phyloP scores from a whole-genome alignment of 2,888 invertebrate species.

The Dryococelus australis region DNA sequence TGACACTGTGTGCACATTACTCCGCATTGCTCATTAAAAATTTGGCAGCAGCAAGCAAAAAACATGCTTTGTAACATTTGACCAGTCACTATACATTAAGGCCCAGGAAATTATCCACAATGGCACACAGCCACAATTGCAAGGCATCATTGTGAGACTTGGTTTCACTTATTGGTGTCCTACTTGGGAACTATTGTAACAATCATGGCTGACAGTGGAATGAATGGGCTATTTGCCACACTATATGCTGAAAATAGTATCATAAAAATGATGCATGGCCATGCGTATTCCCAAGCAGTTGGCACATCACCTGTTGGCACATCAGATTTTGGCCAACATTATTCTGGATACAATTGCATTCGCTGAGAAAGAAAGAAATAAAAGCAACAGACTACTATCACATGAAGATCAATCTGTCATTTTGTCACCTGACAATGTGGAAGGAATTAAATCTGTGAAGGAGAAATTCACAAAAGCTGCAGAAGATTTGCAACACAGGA shows the following conservation, averaged over 20 bases:
- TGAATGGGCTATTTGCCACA: neutral
- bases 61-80: slow-evolving; percentile 52
- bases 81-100: slow-evolving; percentile 53
- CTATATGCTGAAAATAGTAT: slow-evolving; percentile 31
- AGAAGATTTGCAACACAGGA: too few species aligned
- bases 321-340: neutral
- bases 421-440: too few species aligned
- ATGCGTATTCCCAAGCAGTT: slow-evolving; percentile 30
- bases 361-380: too few species aligned
- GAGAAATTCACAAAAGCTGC: too few species aligned
- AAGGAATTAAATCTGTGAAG: too few species aligned
- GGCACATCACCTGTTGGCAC: slow-evolving; percentile 22
- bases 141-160: slow-evolving; percentile 46
- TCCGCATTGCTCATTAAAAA: too few species aligned
- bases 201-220: slow-evolving; percentile 41
- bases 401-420: too few species aligned
- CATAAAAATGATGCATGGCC: too few species aligned
- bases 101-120: slow-evolving; percentile 52
- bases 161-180: slow-evolving; percentile 43
- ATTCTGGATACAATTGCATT: neutral
- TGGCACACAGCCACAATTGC: too few species aligned
- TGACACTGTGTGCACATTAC: slow-evolving; percentile 47
- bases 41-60: slow-evolving; percentile 46
- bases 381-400: too few species aligned
- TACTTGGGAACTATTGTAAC: slow-evolving; percentile 38